Conservation (phyloP, 2,113 vertebrate species). For the Corythornis vintsioides region DNA sequence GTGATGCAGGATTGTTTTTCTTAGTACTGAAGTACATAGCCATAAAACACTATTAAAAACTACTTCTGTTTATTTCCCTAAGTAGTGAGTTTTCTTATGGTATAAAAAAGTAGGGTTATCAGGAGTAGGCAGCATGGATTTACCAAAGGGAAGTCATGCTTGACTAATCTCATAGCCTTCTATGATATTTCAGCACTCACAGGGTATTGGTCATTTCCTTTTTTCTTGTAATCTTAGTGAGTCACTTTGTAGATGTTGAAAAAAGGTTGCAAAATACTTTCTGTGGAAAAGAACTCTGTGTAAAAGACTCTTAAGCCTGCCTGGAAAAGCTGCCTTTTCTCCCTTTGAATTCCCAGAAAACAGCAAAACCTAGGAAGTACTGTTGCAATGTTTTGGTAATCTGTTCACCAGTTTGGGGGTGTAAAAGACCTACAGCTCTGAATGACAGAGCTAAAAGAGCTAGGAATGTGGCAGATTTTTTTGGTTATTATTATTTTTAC, state of each 20-base stretch:
- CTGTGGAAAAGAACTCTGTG: neutral
- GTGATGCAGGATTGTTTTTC: neutral
- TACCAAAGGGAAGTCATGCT: too few species aligned
- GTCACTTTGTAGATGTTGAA: neutral
- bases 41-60: neutral
- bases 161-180: too few species aligned
- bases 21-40: neutral
- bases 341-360: conserved; percentile 6
- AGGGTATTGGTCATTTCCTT: neutral
- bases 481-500: neutral
- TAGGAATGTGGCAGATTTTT: neutral
- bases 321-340: neutral
- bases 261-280: conserved; percentile 31
- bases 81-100: neutral
- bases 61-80: too few species aligned
- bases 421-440: neutral
- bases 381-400: neutral
- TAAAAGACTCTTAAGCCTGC: neutral
- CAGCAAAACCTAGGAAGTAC: neutral
- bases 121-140: too few species aligned
- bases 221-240: neutral
- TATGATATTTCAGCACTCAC: neutral
- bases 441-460: neutral
- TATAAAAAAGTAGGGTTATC: neutral
- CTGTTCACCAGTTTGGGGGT: neutral